Evolutionary conservation across 2,888 invertebrate species (phyloP).

Genomic region (Empis stercorea): DNA sequence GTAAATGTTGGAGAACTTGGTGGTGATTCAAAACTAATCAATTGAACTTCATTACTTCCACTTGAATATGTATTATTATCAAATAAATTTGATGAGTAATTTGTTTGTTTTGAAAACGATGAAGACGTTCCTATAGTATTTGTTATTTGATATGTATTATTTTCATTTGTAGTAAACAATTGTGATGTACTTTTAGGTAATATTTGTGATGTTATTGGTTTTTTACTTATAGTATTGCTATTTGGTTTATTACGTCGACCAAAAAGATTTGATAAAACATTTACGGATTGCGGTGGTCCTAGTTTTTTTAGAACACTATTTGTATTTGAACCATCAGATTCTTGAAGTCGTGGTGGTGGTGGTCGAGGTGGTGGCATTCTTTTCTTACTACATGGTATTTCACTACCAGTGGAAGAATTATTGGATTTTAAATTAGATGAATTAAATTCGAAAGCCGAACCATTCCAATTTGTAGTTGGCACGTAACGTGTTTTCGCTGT

Average conservation of each 20-base stretch:
- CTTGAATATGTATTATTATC: background rate
- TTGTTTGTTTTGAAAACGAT: conserved; percentile 2
- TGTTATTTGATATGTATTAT: conserved; percentile 3
- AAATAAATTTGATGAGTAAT: background rate
- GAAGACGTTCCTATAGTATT: background rate
- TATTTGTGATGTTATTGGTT: conserved; percentile 10
- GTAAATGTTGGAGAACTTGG: conserved; percentile 64
- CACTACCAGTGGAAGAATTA: background rate
- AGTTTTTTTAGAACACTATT: conserved; percentile 9
- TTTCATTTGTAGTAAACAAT: conserved; percentile 3
- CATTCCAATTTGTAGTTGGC: conserved; percentile 33
- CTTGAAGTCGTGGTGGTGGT: conserved; percentile 30
- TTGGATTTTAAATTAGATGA: background rate
- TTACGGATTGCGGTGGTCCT: conserved; percentile 21
- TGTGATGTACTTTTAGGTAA: conserved; percentile 6
- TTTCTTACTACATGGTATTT: conserved; percentile 18
- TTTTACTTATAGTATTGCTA: background rate
- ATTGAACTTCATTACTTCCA: conserved; percentile 28
- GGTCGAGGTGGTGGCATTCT: conserved; percentile 34
- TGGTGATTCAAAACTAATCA: conserved; percentile 59
- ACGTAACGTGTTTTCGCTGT: conserved; percentile 27
- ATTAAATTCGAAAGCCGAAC: conserved; percentile 23
- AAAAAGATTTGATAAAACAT: conserved; percentile 30
- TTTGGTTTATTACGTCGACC: conserved; percentile 15
- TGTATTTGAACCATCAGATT: conserved; percentile 16